Conservation (phyloP, 2,797 vertebrate genomes). For the Gorsachius magnificus region DNA sequence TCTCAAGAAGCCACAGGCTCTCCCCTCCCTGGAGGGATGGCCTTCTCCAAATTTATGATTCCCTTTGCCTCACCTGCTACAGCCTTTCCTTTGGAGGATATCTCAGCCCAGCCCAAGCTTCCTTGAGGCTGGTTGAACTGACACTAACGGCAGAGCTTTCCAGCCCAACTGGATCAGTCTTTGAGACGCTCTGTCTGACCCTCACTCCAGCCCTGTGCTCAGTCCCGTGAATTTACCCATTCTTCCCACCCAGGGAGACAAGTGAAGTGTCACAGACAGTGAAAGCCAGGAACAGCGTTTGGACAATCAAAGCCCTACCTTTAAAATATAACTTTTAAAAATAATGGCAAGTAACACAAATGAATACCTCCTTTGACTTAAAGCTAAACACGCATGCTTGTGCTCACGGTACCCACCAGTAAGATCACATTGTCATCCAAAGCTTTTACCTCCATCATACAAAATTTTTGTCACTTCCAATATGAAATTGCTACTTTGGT, state of each 20-base stretch:
- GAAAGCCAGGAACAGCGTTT: neutral
- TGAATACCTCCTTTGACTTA: neutral
- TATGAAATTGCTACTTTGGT: neutral
- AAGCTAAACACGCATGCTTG: fast-evolving
- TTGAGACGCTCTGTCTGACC: neutral
- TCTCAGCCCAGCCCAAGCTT: neutral
- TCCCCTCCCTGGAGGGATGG: neutral
- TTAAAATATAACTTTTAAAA: neutral
- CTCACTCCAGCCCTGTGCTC: neutral
- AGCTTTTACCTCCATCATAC: neutral
- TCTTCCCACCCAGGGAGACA: neutral
- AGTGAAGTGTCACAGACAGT: neutral
- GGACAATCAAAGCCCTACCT: neutral
- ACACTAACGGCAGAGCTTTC: neutral
- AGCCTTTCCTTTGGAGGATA: neutral
- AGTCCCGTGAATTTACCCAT: neutral
- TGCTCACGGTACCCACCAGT: neutral
- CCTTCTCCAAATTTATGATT: neutral
- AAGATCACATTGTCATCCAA: neutral
- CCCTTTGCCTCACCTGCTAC: neutral
- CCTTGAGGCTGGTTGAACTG: neutral
- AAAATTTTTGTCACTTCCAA: neutral
- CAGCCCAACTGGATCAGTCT: neutral
- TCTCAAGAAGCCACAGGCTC: neutral
- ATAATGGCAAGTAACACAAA: neutral